A percentile compares a stretch with the other conserved stretches of the same genome.
phyloP scores from a whole-genome alignment of 2,113 vertebrate genomes.

The Myocastor coypus region DNA sequence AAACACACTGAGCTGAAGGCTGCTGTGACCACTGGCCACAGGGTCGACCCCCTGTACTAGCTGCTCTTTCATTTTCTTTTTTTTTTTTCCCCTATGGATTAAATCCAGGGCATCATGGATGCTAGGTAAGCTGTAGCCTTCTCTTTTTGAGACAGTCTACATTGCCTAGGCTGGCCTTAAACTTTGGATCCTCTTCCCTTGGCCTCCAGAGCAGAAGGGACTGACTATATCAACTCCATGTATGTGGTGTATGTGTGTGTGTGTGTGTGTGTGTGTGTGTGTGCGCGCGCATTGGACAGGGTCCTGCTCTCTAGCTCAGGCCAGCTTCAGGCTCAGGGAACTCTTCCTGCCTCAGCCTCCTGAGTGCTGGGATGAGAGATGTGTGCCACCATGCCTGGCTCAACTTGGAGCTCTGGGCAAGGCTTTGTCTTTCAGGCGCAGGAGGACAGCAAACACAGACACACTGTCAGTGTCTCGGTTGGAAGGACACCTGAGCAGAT shows the following conservation, averaged over 20 bases:
- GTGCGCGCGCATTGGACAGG: background rate
- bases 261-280: too few species aligned
- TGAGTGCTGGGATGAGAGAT: background rate
- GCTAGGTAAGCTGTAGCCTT: background rate
- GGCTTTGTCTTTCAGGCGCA: too few species aligned
- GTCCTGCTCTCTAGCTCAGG: background rate
- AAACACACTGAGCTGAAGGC: background rate
- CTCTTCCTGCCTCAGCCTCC: background rate
- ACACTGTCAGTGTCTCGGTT: background rate
- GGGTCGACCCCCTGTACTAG: too few species aligned
- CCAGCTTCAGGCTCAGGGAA: background rate
- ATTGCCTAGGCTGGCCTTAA: background rate
- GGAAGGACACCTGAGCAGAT: background rate
- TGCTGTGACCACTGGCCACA: background rate
- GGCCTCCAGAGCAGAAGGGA: background rate
- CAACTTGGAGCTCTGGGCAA: too few species aligned
- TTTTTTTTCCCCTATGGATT: background rate
- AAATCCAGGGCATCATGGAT: background rate
- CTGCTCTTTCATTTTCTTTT: fast-evolving
- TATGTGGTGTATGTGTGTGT: too few species aligned
- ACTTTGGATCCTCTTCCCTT: background rate
- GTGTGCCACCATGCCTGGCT: background rate
- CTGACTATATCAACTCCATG: background rate
- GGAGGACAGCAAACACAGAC: too few species aligned
- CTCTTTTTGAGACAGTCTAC: background rate